phyloP scores from a whole-genome alignment of 2,888 invertebrate species.

The Tortricodes alternella region DNA sequence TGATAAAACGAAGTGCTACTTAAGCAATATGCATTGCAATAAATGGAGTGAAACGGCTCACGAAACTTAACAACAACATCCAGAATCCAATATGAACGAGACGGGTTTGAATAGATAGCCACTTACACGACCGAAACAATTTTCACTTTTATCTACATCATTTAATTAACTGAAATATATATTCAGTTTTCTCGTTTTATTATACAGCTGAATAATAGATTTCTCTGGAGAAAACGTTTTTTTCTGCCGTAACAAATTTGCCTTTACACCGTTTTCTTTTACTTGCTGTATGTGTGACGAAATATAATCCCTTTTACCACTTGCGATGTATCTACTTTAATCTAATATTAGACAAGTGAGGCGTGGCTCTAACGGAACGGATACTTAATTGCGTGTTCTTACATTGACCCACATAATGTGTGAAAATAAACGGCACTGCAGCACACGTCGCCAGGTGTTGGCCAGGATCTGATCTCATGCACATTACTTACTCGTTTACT shows the following conservation, averaged over 20 bases:
- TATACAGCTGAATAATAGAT: neutral
- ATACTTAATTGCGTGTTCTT: conserved; percentile 48
- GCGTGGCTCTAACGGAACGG: conserved; percentile 40
- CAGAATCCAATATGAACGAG: conserved; percentile 12
- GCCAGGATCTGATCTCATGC: conserved; percentile 30
- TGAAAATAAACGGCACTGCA: conserved; percentile 64
- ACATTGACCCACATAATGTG: conserved; percentile 77
- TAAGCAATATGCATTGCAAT: conserved; percentile 17
- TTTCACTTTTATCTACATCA: conserved; percentile 12
- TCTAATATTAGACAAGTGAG: conserved; percentile 28
- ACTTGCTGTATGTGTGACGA: too few species aligned
- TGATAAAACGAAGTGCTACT: conserved; percentile 21
- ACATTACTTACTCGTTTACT: conserved; percentile 7
- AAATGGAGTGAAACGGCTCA: conserved; percentile 6
- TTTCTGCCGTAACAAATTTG: neutral
- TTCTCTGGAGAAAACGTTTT: neutral
- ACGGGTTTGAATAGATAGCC: conserved; percentile 8
- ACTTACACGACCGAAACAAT: conserved; percentile 1
- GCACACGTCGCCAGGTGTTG: conserved; percentile 51
- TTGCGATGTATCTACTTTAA: neutral
- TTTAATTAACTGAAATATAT: conserved; percentile 20
- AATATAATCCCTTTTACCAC: neutral
- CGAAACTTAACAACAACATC: conserved; percentile 13
- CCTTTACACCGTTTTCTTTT: neutral
- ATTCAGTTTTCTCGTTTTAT: conserved; percentile 6